phyloP scores from a whole-genome alignment of 2,113 vertebrate species.

The Pedionomus torquatus region DNA sequence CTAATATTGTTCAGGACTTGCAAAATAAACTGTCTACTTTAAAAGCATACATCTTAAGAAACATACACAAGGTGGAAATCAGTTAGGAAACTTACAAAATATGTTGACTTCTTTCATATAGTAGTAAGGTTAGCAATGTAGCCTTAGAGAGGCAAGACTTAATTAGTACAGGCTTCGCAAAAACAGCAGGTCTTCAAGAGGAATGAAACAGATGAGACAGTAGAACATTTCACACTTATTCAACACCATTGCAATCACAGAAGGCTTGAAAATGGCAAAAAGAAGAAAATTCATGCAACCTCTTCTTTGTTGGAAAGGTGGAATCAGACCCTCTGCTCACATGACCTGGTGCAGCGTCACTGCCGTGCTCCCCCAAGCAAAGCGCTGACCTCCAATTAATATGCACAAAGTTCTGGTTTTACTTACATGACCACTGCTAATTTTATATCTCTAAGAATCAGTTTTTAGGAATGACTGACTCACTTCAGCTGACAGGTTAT shows the following conservation, averaged over 20 bases:
- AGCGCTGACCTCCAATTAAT: neutral
- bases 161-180: neutral
- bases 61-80: neutral
- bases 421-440: neutral
- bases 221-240: neutral
- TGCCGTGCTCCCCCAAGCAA: neutral
- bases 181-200: neutral
- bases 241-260: neutral
- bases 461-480: neutral
- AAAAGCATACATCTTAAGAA: neutral
- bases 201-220: neutral
- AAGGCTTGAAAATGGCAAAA: neutral
- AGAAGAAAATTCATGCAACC: neutral
- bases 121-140: neutral
- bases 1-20: neutral
- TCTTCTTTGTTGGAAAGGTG: neutral
- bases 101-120: neutral
- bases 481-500: neutral
- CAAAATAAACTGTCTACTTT: neutral
- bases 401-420: neutral
- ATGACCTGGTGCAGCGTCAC: accelerated
- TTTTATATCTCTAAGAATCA: neutral
- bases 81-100: neutral
- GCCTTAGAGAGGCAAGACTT: neutral
- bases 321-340: neutral